These are phyloP conservation scores for Xestobium rufovillosum DNA, from an alignment of 2,888 invertebrate genomes.

Conservation along the genomic window DNA sequence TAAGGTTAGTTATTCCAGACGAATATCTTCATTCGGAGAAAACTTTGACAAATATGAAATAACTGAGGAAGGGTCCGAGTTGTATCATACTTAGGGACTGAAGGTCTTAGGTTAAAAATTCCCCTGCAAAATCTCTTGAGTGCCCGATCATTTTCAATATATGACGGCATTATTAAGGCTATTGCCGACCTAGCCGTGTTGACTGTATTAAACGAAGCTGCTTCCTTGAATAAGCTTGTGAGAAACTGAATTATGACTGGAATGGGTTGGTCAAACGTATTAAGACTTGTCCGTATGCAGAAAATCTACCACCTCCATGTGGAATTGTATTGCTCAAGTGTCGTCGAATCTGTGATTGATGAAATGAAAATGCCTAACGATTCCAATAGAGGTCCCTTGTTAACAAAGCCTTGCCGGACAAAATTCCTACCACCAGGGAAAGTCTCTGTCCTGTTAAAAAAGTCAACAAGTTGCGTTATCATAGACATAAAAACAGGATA, in stretches of 20 bases:
- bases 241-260: constrained; percentile 2
- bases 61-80: constrained; percentile 24
- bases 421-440: constrained; percentile 21
- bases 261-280: constrained; percentile 5
- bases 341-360: constrained; percentile 17
- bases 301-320: constrained; percentile 18
- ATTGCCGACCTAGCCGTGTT: too few relatives aligned
- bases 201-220: too few relatives aligned
- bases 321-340: too few relatives aligned
- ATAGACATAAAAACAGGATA: constrained; percentile 14
- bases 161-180: too few relatives aligned
- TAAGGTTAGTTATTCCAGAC: too few relatives aligned
- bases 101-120: constrained; percentile 19
- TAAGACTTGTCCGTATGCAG: constrained; percentile 15
- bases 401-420: constrained; percentile 14
- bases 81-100: constrained; percentile 17
- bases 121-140: constrained; percentile 20
- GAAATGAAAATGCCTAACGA: constrained; percentile 13
- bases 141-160: too few relatives aligned
- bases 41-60: constrained; percentile 15
- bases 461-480: constrained; percentile 6
- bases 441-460: constrained; percentile 10
- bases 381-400: constrained; percentile 11
- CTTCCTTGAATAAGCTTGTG: too few relatives aligned
- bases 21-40: constrained; percentile 17